Conservation (phyloP, 2,113 vertebrate species). For the Formicarius rufipectus region DNA sequence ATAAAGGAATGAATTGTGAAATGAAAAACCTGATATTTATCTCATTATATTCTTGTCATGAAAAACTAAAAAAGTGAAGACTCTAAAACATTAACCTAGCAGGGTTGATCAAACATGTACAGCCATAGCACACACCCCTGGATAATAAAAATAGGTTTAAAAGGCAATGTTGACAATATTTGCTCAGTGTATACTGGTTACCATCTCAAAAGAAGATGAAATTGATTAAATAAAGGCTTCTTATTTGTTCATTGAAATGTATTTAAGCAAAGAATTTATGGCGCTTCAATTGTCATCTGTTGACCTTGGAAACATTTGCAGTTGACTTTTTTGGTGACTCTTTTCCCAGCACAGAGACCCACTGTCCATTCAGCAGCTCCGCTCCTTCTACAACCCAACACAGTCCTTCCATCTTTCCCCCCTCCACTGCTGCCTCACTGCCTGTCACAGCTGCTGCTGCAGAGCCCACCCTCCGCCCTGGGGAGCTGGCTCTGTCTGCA, state of each 20-base stretch:
- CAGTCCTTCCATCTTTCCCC: not conserved
- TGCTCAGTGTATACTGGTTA: not conserved
- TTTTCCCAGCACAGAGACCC: not conserved
- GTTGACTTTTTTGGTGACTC: not conserved
- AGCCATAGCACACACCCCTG: not conserved
- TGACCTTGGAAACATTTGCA: not conserved
- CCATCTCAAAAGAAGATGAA: not conserved
- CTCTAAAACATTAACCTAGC: not conserved
- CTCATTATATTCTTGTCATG: not conserved
- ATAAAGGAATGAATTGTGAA: not conserved
- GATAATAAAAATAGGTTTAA: not conserved
- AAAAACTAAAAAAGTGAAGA: not conserved
- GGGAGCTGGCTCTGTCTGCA: not conserved
- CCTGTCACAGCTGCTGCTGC: not conserved
- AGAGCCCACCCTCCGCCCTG: not conserved
- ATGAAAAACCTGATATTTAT: not conserved
- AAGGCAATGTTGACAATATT: not conserved
- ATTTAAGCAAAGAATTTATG: not conserved
- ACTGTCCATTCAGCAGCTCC: not conserved
- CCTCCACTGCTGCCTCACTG: not conserved
- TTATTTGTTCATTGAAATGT: not conserved
- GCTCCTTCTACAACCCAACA: not conserved
- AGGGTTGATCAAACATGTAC: not conserved
- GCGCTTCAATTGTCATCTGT: not conserved
- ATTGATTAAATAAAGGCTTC: not conserved